Evolutionary conservation across 1,140 invertebrate genomes (phyloP), one percentile per base, ranked within the genome.

Genomic region (Brevipalpus yothersi): DNA sequence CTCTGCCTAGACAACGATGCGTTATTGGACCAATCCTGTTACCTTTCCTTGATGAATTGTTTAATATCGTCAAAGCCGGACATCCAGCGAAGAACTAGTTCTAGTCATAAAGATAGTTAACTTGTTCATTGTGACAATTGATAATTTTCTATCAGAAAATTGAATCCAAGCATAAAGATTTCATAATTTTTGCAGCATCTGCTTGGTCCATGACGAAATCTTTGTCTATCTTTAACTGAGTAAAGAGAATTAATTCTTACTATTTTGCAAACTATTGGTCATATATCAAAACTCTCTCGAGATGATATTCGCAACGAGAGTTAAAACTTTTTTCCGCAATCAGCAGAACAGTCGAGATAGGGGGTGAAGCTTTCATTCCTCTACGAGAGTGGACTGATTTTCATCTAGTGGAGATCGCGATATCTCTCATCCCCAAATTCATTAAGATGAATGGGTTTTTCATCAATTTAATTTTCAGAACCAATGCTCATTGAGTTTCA

Each of bases 401-500:
- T 51, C 49, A 51, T 51, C 49, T 51, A 10, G 21, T 51, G 9
- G 2, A 19, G 21, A 51, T 51, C 21, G 49, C 49, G 3, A 8
- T 2, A n/a, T 51, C 49, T 51, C 21, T 51, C 9, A 19, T 51
- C 8, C 49, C 49, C 21, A 10, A 12, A 51, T 10, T 51, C n/a
- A 19, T 51, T 8, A n/a, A 8, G 0, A n/a, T 51, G 9, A 51
- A 17, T 17, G 49, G n/a, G 5, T 31, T 31, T 2, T 31, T 31
- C 31, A 31, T 31, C 31, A 31, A 31, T 31, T 31, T 31, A 5
- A 31, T 31, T 31, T 5, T 31, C 31, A 31, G 31, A 31, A 31
- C 31, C 31, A 31, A 31, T 31, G 31, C 31, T 31, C 5, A 31
- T 3, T 31, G 31, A 31, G n/a, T n/a, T 31, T 31, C 65, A 97